phyloP scores from a whole-genome alignment of 2,113 vertebrate species.

The Phocoena sinus region DNA sequence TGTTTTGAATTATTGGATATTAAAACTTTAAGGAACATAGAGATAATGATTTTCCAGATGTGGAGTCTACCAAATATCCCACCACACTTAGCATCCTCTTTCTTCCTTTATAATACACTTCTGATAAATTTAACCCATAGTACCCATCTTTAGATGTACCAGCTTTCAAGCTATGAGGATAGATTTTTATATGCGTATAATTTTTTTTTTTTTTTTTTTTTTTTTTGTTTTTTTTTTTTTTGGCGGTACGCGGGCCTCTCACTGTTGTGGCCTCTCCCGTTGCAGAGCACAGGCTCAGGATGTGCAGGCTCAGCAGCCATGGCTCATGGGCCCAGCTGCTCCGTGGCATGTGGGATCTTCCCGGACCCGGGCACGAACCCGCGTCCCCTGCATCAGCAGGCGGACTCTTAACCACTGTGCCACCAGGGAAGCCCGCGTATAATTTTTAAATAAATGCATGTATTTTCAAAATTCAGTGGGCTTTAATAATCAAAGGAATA shows the following conservation, averaged over 20 bases:
- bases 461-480: not conserved
- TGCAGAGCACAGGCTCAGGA: no score
- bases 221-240: no score
- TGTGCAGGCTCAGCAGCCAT: no score
- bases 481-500: not conserved
- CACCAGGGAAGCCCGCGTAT: no score
- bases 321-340: no score
- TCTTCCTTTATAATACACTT: not conserved
- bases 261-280: no score
- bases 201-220: no score
- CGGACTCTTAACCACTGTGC: no score
- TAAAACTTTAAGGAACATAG: not conserved
- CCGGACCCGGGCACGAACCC: no score
- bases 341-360: no score
- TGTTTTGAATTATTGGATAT: not conserved
- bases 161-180: not conserved
- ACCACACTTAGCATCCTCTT: not conserved
- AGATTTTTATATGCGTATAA: not conserved
- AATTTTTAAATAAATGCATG: not conserved
- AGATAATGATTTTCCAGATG: not conserved
- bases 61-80: not conserved
- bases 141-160: not conserved
- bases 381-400: no score
- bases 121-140: not conserved
- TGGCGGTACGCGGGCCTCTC: no score